Conservation (phyloP, 2,113 vertebrate genomes). For the Hyperopisus bebe region DNA sequence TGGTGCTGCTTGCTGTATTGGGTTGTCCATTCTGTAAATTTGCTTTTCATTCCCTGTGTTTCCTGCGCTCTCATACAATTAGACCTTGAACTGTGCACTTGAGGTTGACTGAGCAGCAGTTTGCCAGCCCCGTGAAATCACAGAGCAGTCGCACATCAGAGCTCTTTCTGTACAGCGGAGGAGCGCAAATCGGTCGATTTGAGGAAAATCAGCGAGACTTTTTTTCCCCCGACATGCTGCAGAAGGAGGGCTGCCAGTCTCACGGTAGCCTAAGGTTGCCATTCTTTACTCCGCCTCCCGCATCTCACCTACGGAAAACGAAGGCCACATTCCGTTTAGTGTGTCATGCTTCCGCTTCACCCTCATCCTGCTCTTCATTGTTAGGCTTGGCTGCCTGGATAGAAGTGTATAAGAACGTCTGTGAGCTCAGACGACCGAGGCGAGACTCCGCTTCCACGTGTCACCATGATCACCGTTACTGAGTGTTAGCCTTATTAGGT, state of each 20-base stretch:
- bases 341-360: conserved; percentile 55
- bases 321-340: conserved; percentile 45
- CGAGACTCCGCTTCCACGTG: conserved; percentile 18
- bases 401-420: conserved; percentile 8
- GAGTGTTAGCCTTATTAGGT: too few relatives aligned
- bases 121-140: not conserved
- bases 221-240: not conserved
- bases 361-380: conserved; percentile 52
- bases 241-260: not conserved
- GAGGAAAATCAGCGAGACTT: not conserved
- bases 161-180: not conserved
- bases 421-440: conserved; percentile 6
- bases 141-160: not conserved
- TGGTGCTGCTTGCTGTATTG: conserved; percentile 13
- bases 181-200: not conserved
- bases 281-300: not conserved
- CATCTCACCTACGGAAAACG: conserved; percentile 21
- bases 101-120: not conserved
- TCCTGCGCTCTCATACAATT: not conserved
- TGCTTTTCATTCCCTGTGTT: conserved; percentile 16
- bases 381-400: conserved; percentile 36
- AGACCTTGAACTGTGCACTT: not conserved
- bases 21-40: conserved; percentile 18
- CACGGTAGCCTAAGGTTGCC: not conserved
- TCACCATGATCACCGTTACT: conserved; percentile 21